Evolutionary conservation across 2,888 invertebrate species (phyloP).

Genomic region (Parelbella ahira): DNA sequence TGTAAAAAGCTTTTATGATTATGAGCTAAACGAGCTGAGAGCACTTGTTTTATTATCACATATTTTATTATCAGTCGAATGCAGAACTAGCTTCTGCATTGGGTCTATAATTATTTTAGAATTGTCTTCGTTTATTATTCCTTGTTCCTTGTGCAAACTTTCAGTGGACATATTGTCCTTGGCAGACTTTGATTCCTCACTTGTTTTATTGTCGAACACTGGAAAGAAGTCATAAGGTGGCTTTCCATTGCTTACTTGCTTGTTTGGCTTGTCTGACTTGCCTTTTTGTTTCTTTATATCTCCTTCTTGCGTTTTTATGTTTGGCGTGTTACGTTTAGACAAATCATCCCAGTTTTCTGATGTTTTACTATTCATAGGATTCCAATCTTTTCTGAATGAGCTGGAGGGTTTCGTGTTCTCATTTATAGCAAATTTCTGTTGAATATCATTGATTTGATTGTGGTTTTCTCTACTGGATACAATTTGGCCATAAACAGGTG

Average conservation of each 20-base stretch:
- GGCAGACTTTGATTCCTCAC: conserved; percentile 34
- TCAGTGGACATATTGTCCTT: conserved; percentile 27
- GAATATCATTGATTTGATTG: conserved; percentile 73
- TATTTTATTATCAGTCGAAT: conserved; percentile 77
- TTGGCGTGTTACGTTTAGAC: conserved; percentile 61
- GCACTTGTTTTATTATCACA: conserved; percentile 77
- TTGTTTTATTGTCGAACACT: conserved; percentile 67
- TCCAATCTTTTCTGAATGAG: conserved; percentile 67
- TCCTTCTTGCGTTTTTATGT: conserved; percentile 54
- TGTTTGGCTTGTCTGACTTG: conserved; percentile 53
- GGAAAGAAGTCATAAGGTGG: conserved; percentile 71
- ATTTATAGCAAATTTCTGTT: conserved; percentile 60
- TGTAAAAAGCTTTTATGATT: conserved; percentile 59
- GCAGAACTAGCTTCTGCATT: conserved; percentile 77
- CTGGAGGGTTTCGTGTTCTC: conserved; percentile 66
- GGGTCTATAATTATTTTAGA: conserved; percentile 75
- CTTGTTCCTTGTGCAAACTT: conserved; percentile 30
- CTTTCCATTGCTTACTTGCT: conserved; percentile 59
- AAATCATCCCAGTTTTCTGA: conserved; percentile 69
- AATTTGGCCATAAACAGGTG: conserved; percentile 73
- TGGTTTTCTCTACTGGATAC: conserved; percentile 72
- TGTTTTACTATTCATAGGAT: conserved; percentile 52
- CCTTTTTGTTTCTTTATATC: conserved; percentile 45
- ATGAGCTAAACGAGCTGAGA: conserved; percentile 73
- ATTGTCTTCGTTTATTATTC: conserved; percentile 50